Base-by-base conservation (phyloP, 2,888 invertebrate genomes). In the Torymus tubicola region DNA sequence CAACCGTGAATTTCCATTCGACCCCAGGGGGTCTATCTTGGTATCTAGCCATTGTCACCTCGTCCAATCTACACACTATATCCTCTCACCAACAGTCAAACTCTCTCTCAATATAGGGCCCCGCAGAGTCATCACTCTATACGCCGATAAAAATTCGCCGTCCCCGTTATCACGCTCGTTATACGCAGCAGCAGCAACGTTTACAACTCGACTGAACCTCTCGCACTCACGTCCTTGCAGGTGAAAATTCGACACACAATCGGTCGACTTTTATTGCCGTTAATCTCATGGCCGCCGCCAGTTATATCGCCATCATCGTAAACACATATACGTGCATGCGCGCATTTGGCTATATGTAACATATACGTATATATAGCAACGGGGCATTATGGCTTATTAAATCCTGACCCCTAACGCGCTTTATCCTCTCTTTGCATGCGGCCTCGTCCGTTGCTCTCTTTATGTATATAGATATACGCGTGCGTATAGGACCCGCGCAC, bases 251-350 rank as follows among this genome's bases (percentile, higher is more conserved):
- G 42, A 42, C 42, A 42, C 42, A 42, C 63, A 58, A 60, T 75
- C 1, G 80, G 74, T n/a, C 63, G 55, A 75, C 60, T 80, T 78
- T 82, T 80, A 80, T 82, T 80, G 64, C 61, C 67, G 64, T 67
- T 80, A 75, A 82, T 78, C 78, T 80, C 68, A n/a, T n/a, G n/a
- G 65, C 67, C 58, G 58, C 67, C 63, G 58, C 42, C 42, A 42
- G 42, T 74, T 77, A 78, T 82, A 78, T 82, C 68, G 21, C 74
- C 70, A 71, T 80, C 70, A 82, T 69, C 64, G 75, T 75, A 75
- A 75, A 70, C 71, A 31, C 16, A 24, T 12, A 42, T 24, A 16
- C 50, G 14, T 10, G 60, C 18, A 69, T 21, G 16, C 52, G 55
- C 60, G 50, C 57, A n/a, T n/a, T n/a, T n/a, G n/a, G n/a, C n/a